Evolutionary conservation across 2,797 vertebrate genomes (phyloP).

Genomic region (Hydrolagus colliei): DNA sequence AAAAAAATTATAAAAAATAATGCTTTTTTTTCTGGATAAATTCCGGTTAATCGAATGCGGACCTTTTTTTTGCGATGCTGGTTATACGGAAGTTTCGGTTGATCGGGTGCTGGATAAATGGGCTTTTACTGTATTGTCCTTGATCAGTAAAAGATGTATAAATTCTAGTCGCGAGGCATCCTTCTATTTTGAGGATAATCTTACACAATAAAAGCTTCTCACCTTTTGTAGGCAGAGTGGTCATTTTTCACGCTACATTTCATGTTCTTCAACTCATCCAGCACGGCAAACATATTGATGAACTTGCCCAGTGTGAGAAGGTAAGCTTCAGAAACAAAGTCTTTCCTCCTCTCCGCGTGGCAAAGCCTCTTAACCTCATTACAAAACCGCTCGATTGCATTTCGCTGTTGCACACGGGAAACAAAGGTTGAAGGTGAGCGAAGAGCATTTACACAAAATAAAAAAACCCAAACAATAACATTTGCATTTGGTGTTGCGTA

Average conservation of each 20-base stretch:
- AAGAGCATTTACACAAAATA: background rate
- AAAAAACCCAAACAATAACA: background rate
- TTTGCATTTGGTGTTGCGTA: no score
- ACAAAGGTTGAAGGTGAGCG: background rate
- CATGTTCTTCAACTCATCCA: constrained; percentile 98
- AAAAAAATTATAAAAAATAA: no score
- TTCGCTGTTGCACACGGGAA: constrained; percentile 60
- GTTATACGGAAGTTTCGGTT: no score
- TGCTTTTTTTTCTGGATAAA: no score
- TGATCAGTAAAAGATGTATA: background rate
- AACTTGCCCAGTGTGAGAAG: constrained; percentile 92
- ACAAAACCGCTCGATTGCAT: constrained; percentile 90
- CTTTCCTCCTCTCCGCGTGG: constrained; percentile 86
- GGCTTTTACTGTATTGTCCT: background rate
- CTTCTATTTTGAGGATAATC: background rate
- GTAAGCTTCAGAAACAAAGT: constrained; percentile 97
- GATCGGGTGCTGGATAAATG: no score
- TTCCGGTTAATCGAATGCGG: no score
- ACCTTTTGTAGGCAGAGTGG: constrained; percentile 95
- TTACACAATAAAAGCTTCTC: constrained; percentile 33
- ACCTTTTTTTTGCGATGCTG: no score
- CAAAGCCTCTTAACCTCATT: constrained; percentile 89
- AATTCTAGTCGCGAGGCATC: background rate
- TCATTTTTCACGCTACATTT: constrained; percentile 98
- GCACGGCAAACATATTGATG: constrained; percentile 97